Conservation (phyloP, 1,140 invertebrate species). For the Magallana angulata region DNA sequence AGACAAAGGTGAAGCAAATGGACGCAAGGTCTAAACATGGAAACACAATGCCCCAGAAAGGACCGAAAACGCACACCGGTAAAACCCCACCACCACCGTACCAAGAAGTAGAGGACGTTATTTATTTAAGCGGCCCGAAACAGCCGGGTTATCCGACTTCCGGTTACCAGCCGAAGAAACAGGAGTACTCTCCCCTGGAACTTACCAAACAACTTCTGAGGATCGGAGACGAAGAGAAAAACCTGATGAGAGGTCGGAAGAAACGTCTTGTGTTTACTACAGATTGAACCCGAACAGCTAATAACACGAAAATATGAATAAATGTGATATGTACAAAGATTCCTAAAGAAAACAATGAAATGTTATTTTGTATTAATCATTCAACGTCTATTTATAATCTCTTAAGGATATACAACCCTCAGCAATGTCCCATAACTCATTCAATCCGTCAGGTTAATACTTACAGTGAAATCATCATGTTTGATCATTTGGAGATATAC, state of each 20-base stretch:
- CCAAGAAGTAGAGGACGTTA: background rate
- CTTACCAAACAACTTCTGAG: constrained; percentile 25
- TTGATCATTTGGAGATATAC: too few relatives aligned
- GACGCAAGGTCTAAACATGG: background rate
- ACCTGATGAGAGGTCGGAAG: background rate
- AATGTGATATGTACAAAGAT: constrained; percentile 4
- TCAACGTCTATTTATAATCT: too few relatives aligned
- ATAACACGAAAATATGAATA: too few relatives aligned
- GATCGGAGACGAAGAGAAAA: constrained; percentile 11
- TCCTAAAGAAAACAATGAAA: too few relatives aligned
- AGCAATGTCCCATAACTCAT: too few relatives aligned
- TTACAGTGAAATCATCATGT: too few relatives aligned
- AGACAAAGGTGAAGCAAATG: background rate
- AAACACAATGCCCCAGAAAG: background rate
- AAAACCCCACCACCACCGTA: constrained; percentile 33
- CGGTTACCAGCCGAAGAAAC: background rate
- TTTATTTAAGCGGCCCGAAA: background rate
- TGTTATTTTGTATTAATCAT: too few relatives aligned
- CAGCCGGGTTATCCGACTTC: constrained; percentile 18
- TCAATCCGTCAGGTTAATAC: too few relatives aligned
- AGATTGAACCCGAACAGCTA: background rate
- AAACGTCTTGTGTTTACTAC: constrained; percentile 39
- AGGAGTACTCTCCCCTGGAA: background rate
- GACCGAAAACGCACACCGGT: background rate
- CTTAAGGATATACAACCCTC: too few relatives aligned